Base-by-base conservation (phyloP, 2,113 vertebrate species). In the Vimba vimba region DNA sequence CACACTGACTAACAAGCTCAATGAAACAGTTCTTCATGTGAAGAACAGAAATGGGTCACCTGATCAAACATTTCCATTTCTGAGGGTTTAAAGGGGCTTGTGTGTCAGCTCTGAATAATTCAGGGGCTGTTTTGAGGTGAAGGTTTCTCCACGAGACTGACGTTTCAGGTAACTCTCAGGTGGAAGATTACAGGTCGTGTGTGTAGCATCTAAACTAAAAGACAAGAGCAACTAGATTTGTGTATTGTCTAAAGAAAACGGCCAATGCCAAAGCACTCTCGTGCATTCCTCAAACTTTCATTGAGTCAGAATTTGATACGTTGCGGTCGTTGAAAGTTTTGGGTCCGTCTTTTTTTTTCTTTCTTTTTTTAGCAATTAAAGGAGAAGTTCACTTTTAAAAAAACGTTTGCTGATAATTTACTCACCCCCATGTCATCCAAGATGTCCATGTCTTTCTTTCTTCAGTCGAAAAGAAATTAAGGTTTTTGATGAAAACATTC, bases 51-150 rank as follows among this genome's bases (percentile, higher is more conserved):
- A 52, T 25, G 50, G 60, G 68, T 66, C 83, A 85, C 9, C 75
- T n/a, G 30, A 75, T 52, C 23, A 25, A 39, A 21, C 55, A 43
- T 80, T 25, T 79, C 9, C 10, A 13, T 21, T 55, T 47, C 43
- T 50, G 45, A 47, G 73, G 12, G 12, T 52, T 50, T n/a, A 27
- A 5, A 36, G 30, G 5, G 80, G 11, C 27, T 80, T 19, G 13
- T 71, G 47, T 83, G 23, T 78, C 74, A 69, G 6, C 0, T 5
- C 2, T 83, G 50, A 83, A 83, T 83, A 39, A 71, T 79, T 79
- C 4, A 60, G 73, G 6, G 8, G 33, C 43, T n/a, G 30, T 39
- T 15, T 43, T n/a, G 30, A 76, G 39, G 52, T 66, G 27, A 39
- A 55, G 62, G 21, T 66, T 81, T 66, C 79, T 64, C 15, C 8